Evolutionary conservation across 2,888 invertebrate genomes (phyloP), one percentile per base, ranked within the genome.

Genomic region (Dicycla oo): DNA sequence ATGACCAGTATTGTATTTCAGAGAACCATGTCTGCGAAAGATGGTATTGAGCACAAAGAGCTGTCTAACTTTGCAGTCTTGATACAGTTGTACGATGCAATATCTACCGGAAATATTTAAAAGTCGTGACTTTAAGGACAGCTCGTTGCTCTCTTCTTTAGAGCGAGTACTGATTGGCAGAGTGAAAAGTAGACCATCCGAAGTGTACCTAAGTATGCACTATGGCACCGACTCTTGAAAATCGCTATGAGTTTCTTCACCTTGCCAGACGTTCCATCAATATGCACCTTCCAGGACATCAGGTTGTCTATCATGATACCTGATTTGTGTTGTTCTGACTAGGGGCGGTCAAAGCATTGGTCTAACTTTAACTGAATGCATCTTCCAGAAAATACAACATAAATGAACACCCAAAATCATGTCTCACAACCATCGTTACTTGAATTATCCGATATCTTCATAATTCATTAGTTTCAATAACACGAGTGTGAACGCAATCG

Each of bases 391-490:
- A n/a, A n/a, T n/a, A 4, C 5, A 15, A 49, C 18, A n/a, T 6
- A 13, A 43, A 20, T 30, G 43, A 47, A 62, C 20, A 20, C 2
- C 10, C 11, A 18, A 38, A 38, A 72, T 61, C 11, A 43, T 34
- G 20, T 13, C 34, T 8, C 6, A 15, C 15, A 18, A 38, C 34
- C 15, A 43, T 34, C 15, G 15, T 34, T 7, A 38, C 13, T 47
- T 30, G 58, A 66, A 40, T 47, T 23, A 53, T 40, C 38, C 26
- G 40, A 20, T 23, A 47, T 58, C 20, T n/a, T 38, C 57, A 53
- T 40, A 47, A 58, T 40, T 60, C 23, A 75, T 11, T 75, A 30
- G 47, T 76, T 63, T 64, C 60, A 77, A 60, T 71, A 51, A 60
- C 75, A 71, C 60, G 47, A 64, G 20, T 76, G 70, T 49, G 58